Base-by-base conservation (phyloP, 2,113 vertebrate genomes). In the Pluvialis apricaria region DNA sequence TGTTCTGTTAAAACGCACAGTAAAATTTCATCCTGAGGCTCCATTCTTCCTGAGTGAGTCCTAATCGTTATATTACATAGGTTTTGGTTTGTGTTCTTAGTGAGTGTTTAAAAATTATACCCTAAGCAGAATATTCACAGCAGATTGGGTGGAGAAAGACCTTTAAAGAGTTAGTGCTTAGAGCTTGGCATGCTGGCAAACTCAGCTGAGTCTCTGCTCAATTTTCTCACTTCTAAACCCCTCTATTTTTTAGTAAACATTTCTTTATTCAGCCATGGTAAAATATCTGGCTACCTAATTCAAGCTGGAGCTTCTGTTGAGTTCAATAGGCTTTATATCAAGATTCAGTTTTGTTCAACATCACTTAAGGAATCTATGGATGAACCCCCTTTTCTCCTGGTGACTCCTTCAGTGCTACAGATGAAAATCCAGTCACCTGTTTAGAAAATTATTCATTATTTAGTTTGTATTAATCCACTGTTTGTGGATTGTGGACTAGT, bases 171-270 rank as follows among this genome's bases (percentile, higher is more conserved):
- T 24, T 72, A 71, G 6, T 29, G 5, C 7, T 72, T 51, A 45
- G 47, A 68, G 4, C 1, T 6, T 92, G 68, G 3, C 5, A 29
- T 52, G 7, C 2, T 64, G 32, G 31, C 4, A 1, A 78, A 28
- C 7, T 75, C 51, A 62, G 2, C 2, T 75, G 28, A n/a, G n/a
- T 38, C 4, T 57, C 40, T 73, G 40, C 21, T 54, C 11, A 78
- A 5, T 40, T 83, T 91, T 83, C 8, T 77, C 12, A 12, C 14
- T 72, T 80, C 20, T 47, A 52, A 42, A 5, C 1, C 2, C 7
- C 0, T 0, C 0, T 3, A 11, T 6, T 40, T n/a, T 71, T 44
- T 44, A 8, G 5, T 51, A 61, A 2, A 20, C 3, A 28, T 36
- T 82, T 31, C 10, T 49, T 82, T 62, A 6, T 45, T 90, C 40